phyloP scores from a whole-genome alignment of 1,140 invertebrate genomes.

The Heliconius hermathena region DNA sequence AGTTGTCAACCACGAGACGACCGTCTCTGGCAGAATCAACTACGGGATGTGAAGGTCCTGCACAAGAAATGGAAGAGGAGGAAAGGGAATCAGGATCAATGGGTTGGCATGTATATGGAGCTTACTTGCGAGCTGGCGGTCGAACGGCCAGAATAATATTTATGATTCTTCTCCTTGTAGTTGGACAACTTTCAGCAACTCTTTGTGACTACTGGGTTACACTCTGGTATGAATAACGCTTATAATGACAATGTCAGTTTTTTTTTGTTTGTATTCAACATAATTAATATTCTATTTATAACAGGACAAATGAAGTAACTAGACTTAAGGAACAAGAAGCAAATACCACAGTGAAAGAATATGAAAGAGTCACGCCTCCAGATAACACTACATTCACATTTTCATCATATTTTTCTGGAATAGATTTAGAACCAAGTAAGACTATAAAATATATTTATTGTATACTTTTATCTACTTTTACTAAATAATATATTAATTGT shows the following conservation, averaged over 20 bases:
- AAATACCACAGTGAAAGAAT: slow-evolving; percentile 60
- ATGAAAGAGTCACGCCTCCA: slow-evolving; percentile 47
- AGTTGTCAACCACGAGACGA: slow-evolving; percentile 69
- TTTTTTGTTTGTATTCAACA: background rate
- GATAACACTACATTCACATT: slow-evolving; percentile 63
- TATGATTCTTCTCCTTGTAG: slow-evolving; percentile 72
- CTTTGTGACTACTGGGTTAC: slow-evolving; percentile 82
- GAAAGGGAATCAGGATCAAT: slow-evolving; percentile 80
- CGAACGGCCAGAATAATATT: slow-evolving; percentile 58
- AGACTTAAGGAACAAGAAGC: slow-evolving; percentile 62
- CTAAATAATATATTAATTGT: background rate
- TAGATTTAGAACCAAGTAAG: slow-evolving; percentile 60
- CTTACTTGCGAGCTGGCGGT: slow-evolving; percentile 76
- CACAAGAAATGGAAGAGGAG: slow-evolving; percentile 78
- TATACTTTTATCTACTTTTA: background rate
- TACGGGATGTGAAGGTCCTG: slow-evolving; percentile 60
- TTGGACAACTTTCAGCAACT: slow-evolving; percentile 78
- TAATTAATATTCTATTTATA: slow-evolving; percentile 22
- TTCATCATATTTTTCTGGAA: slow-evolving; percentile 65
- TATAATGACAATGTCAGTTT: background rate
- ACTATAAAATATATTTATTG: background rate
- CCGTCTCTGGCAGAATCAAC: slow-evolving; percentile 67
- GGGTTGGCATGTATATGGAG: slow-evolving; percentile 74
- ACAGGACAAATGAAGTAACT: slow-evolving; percentile 76
- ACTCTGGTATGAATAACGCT: slow-evolving; percentile 66